Conservation (phyloP, 2,113 vertebrate species). For the Gymnobelideus leadbeateri region DNA sequence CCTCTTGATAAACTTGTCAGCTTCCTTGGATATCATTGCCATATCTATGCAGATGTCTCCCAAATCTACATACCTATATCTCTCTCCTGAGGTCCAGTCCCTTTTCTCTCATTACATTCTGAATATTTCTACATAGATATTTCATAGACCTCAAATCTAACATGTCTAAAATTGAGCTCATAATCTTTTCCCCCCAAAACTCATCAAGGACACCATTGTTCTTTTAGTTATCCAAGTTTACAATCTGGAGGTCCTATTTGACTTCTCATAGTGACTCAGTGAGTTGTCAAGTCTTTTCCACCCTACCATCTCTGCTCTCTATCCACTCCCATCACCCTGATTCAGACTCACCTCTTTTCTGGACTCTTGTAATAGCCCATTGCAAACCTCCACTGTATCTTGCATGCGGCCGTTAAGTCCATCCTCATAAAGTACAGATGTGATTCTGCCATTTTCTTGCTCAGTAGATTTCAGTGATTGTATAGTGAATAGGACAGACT, state of each 20-base stretch:
- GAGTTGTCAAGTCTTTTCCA: not conserved
- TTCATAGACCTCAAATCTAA: not conserved
- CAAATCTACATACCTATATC: not conserved
- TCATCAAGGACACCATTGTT: not conserved
- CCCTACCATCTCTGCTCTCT: not conserved
- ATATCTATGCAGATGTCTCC: not conserved
- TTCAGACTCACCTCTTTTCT: not conserved
- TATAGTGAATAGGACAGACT: not conserved
- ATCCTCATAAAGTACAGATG: not conserved
- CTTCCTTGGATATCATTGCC: not conserved
- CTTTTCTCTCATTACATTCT: not conserved
- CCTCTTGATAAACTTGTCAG: not conserved
- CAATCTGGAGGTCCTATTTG: not conserved
- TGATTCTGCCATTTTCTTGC: not conserved
- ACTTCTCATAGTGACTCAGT: not conserved
- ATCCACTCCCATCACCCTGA: not conserved
- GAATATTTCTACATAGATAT: not conserved
- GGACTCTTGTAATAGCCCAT: not conserved
- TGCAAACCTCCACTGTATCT: not conserved
- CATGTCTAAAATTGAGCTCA: not conserved
- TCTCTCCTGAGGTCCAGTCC: not conserved
- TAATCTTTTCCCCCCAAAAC: not conserved
- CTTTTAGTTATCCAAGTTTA: not conserved
- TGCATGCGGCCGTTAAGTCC: not conserved
- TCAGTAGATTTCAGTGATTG: not conserved